Percentiles rank a stretch among this genome's conserved stretches.
Conservation (phyloP, 1,140 invertebrate genomes). For the Bombus superbus region DNA sequence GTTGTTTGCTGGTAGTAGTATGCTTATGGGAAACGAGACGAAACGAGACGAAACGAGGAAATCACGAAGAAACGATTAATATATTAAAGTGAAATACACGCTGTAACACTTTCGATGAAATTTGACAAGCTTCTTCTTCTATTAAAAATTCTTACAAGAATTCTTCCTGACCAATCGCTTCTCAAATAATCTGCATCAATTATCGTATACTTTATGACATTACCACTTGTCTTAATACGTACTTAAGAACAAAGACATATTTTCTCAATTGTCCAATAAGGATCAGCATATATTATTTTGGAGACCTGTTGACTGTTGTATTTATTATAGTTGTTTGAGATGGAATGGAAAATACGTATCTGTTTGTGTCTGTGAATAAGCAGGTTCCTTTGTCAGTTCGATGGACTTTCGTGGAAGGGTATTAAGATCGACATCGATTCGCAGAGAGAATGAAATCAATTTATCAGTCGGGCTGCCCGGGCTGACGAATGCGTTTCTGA, state of each 20-base stretch:
- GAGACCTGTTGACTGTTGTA: not conserved
- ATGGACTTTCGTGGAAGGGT: not conserved
- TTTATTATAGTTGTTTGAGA: not conserved
- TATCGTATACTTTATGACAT: no score
- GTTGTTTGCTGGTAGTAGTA: no score
- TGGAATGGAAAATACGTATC: not conserved
- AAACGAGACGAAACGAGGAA: no score
- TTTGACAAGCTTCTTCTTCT: no score
- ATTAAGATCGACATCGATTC: constrained; percentile 16
- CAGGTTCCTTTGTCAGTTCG: not conserved
- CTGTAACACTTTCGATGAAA: no score
- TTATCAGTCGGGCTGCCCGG: constrained; percentile 7
- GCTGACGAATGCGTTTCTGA: constrained; percentile 39
- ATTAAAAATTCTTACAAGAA: no score
- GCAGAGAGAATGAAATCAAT: constrained; percentile 4
- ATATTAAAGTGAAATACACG: no score
- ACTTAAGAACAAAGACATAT: not conserved
- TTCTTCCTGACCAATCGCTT: no score
- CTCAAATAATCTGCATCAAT: no score
- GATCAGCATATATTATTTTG: not conserved
- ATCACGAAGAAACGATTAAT: no score
- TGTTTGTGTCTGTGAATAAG: no score
- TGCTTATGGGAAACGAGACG: no score
- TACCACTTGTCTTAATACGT: not conserved
- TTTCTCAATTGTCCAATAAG: not conserved